phyloP scores from a whole-genome alignment of 1,140 invertebrate genomes.

The Hirudo medicinalis region DNA sequence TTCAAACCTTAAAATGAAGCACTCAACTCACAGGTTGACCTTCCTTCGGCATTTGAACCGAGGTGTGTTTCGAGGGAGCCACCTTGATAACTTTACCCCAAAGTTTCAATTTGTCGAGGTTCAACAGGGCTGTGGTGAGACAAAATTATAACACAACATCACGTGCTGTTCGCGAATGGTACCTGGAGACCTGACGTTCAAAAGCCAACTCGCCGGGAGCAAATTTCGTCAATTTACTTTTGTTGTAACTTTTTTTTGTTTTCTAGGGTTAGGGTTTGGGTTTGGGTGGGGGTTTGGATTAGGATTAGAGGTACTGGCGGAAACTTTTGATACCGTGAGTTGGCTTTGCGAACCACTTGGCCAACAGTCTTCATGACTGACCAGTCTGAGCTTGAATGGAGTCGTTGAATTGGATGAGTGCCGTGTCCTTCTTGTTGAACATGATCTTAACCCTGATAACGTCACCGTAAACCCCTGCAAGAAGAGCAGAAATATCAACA shows the following conservation, averaged over 20 bases:
- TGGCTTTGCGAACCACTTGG: too few relatives aligned
- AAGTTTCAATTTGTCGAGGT: slow-evolving; percentile 91
- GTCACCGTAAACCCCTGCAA: slow-evolving; percentile 61
- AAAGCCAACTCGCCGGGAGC: too few relatives aligned
- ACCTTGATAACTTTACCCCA: slow-evolving; percentile 93
- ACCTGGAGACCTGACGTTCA: too few relatives aligned
- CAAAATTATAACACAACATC: not conserved
- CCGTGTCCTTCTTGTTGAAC: slow-evolving; percentile 98
- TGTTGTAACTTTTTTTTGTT: too few relatives aligned
- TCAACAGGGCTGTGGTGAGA: slow-evolving; percentile 69
- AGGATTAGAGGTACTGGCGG: too few relatives aligned
- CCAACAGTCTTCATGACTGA: slow-evolving; percentile 19
- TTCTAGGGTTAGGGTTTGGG: too few relatives aligned
- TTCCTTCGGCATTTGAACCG: slow-evolving; percentile 96
- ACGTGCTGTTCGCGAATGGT: too few relatives aligned
- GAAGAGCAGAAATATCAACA: slow-evolving; percentile 20
- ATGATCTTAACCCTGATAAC: slow-evolving; percentile 94
- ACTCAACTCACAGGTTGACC: slow-evolving; percentile 56
- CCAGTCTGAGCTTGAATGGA: slow-evolving; percentile 8
- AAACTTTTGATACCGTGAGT: too few relatives aligned
- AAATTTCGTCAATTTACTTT: too few relatives aligned
- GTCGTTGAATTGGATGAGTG: slow-evolving; percentile 89
- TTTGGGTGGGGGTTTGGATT: too few relatives aligned
- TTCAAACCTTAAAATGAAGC: not conserved
- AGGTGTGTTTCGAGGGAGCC: slow-evolving; percentile 89